phyloP scores from a whole-genome alignment of 2,888 invertebrate genomes.

The Ornithoptera priamus region DNA sequence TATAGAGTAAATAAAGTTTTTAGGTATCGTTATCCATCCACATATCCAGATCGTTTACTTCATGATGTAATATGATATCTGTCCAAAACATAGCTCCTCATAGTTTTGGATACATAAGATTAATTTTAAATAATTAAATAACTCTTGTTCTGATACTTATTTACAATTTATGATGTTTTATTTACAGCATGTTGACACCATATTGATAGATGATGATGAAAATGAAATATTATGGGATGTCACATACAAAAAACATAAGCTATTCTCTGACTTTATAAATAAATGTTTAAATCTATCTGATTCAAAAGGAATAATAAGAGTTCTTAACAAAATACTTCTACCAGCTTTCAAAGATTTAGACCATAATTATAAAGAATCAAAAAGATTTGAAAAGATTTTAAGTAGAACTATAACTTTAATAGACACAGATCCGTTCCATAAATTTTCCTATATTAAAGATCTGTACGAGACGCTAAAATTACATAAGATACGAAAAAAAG shows the following conservation, averaged over 20 bases:
- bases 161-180: not conserved
- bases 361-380: constrained; percentile 44
- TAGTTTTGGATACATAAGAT: no score
- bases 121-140: no score
- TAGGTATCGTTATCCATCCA: no score
- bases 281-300: constrained; percentile 47
- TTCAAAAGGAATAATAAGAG: constrained; percentile 47
- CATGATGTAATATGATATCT: no score
- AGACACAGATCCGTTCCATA: constrained; percentile 44
- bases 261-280: constrained; percentile 48
- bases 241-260: constrained; percentile 38
- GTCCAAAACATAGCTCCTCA: no score
- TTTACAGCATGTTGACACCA: constrained; percentile 34
- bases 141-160: no score
- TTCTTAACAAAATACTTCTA: constrained; percentile 49
- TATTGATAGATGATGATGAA: constrained; percentile 26
- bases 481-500: constrained; percentile 43
- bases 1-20: not conserved
- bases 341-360: constrained; percentile 43
- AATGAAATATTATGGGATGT: constrained; percentile 20
- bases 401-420: constrained; percentile 39
- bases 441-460: constrained; percentile 51
- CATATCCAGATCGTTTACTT: no score
- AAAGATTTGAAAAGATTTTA: constrained; percentile 41
- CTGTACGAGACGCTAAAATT: constrained; percentile 49